A percentile compares a stretch with the other conserved stretches of the same genome.
Conservation (phyloP, 2,888 invertebrate genomes). For the Nezara viridula region DNA sequence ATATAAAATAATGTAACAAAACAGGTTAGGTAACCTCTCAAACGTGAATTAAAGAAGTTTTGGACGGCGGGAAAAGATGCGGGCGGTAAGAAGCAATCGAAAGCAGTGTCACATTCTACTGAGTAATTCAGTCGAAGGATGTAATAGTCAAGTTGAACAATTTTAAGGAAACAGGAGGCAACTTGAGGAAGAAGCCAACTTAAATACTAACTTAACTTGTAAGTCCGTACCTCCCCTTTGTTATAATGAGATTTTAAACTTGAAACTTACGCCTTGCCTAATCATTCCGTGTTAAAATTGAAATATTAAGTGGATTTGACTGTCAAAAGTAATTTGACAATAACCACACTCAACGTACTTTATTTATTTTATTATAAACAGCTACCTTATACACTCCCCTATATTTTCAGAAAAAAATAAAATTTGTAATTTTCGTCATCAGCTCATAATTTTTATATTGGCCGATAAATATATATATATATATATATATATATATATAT, state of each 20-base stretch:
- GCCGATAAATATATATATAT: too few species aligned
- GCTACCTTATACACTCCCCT: too few species aligned
- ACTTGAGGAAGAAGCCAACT: neutral
- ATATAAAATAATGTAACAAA: too few species aligned
- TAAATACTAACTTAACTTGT: conserved; percentile 18
- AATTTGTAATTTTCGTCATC: too few species aligned
- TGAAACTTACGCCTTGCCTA: neutral
- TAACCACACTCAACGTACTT: too few species aligned
- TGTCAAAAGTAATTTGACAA: neutral
- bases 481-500: too few species aligned
- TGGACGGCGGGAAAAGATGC: too few species aligned
- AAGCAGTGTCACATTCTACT: neutral
- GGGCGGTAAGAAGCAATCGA: neutral
- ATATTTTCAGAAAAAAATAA: too few species aligned
- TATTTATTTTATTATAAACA: neutral
- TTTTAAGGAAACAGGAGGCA: neutral
- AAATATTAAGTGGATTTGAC: neutral
- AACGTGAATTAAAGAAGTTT: too few species aligned
- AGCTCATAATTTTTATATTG: too few species aligned
- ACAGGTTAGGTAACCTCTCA: too few species aligned
- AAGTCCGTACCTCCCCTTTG: neutral
- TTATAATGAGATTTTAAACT: conserved; percentile 22
- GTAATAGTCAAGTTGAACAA: neutral
- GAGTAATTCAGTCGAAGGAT: neutral
- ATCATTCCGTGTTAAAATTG: neutral